Percentiles rank a stretch among this genome's conserved stretches.
Conservation (phyloP, 2,113 vertebrate genomes). For the Sturnira hondurensis region DNA sequence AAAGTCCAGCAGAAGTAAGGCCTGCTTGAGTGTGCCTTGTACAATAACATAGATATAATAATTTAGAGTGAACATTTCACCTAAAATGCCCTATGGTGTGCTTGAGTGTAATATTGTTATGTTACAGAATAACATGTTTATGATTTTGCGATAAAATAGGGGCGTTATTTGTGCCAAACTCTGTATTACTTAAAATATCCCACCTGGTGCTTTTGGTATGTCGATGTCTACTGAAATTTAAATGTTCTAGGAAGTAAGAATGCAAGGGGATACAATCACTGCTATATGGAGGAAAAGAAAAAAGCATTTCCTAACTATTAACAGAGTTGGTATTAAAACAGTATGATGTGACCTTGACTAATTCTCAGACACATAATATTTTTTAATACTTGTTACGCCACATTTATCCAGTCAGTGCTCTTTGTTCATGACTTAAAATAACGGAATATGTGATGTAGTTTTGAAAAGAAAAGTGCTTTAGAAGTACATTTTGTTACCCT, state of each 20-base stretch:
- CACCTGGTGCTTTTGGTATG: not conserved
- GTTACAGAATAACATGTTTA: no score
- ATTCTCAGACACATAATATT: not conserved
- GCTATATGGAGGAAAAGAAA: not conserved
- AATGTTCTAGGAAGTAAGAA: constrained; percentile 42
- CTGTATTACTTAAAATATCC: not conserved
- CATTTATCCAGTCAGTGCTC: not conserved
- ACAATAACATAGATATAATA: no score
- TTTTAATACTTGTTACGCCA: not conserved
- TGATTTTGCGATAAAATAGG: no score
- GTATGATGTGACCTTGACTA: not conserved
- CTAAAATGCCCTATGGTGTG: no score
- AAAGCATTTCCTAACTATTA: not conserved
- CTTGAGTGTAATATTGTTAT: no score
- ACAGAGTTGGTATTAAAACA: constrained; percentile 13
- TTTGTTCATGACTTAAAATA: constrained; percentile 17
- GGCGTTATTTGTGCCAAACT: no score
- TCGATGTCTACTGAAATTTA: not conserved
- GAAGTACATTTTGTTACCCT: not conserved
- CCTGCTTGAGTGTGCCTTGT: no score
- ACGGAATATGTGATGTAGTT: not conserved
- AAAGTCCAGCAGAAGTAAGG: no score
- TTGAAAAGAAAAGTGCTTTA: constrained; percentile 15
- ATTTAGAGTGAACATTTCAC: no score
- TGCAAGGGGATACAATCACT: not conserved